Evolutionary conservation across 2,888 invertebrate species (phyloP).

Genomic region (Syrphus vitripennis): DNA sequence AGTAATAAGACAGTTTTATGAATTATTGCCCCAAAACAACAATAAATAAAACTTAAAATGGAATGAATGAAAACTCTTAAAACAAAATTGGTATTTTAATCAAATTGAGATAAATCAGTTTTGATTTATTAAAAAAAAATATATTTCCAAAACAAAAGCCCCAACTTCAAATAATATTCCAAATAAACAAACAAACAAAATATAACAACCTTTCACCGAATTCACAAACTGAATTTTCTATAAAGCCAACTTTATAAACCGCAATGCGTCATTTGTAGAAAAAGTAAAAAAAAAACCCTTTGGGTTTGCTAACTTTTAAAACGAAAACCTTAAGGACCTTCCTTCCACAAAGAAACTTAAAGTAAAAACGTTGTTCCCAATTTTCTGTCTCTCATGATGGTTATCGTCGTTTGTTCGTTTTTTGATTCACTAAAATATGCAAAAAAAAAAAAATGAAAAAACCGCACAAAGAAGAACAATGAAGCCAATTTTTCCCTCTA

Average conservation of each 20-base stretch:
- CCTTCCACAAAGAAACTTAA: background rate
- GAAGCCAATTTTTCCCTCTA: conserved; percentile 11
- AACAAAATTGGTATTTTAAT: background rate
- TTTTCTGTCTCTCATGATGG: background rate
- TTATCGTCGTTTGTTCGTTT: conserved; percentile 40
- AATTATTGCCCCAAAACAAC: background rate
- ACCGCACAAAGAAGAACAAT: conserved; percentile 44
- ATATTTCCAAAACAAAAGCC: background rate
- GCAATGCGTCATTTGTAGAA: conserved; percentile 36
- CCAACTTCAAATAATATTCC: background rate
- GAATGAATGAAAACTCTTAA: background rate
- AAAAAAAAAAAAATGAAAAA: too few relatives aligned
- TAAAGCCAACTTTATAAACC: background rate
- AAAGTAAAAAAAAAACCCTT: background rate
- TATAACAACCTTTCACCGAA: background rate
- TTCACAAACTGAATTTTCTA: background rate
- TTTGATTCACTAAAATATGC: conserved; percentile 9
- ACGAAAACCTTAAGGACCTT: conserved; percentile 8
- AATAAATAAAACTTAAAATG: background rate
- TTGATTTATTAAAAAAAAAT: conserved; percentile 10
- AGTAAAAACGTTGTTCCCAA: conserved; percentile 4
- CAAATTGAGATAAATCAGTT: conserved; percentile 13
- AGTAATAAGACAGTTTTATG: conserved; percentile 26
- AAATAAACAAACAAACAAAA: background rate
- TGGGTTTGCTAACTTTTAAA: background rate